These are phyloP conservation scores for Montipora capricornis DNA, from an alignment of 64 coral and sea anemone species.

Conservation along the genomic window DNA sequence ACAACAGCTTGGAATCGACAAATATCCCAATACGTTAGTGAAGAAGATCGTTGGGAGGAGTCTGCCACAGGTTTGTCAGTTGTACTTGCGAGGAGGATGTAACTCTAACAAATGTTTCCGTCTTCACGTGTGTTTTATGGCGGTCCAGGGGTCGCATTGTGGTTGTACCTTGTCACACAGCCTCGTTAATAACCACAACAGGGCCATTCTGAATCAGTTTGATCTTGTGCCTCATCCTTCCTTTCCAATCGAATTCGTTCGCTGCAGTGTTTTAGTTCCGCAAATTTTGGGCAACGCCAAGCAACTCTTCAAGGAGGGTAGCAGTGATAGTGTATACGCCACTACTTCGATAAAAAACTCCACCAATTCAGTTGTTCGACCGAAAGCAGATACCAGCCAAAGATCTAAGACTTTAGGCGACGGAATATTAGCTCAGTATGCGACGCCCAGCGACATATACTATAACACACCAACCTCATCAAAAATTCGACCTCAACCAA, in stretches of 20 bases:
- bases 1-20: constrained; percentile 1
- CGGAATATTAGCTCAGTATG: neutral
- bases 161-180: constrained; percentile 7
- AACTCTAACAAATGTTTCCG: neutral
- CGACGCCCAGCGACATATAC: neutral
- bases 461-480: neutral
- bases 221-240: constrained; percentile 5
- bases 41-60: constrained; percentile 33
- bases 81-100: constrained; percentile 34
- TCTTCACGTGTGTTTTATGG: constrained; percentile 36
- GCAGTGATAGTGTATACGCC: neutral
- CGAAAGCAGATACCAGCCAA: too few relatives aligned
- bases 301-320: neutral
- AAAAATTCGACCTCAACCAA: neutral
- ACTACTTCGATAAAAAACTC: too few relatives aligned
- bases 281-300: neutral
- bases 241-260: constrained; percentile 4
- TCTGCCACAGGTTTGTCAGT: constrained; percentile 63
- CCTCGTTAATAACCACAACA: constrained; percentile 25
- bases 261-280: neutral
- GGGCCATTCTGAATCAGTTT: constrained; percentile 28
- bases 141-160: constrained; percentile 10
- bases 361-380: too few relatives aligned
- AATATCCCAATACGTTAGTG: neutral
- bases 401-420: neutral